Evolutionary conservation across 2,888 invertebrate species (phyloP).

Genomic region (Tiliacea aurago): DNA sequence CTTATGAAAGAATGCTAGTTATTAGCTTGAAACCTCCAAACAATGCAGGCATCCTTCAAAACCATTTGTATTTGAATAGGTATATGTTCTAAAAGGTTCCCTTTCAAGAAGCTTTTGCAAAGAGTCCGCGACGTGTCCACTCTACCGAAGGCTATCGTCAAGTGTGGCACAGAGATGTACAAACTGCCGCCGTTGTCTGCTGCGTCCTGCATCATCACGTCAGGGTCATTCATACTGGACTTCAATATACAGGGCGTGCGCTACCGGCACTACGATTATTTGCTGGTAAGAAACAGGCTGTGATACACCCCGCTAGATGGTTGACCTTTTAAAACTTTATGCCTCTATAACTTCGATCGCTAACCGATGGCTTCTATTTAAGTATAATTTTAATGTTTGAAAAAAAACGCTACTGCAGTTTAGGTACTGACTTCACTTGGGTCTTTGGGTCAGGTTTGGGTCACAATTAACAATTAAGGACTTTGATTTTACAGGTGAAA

Average conservation of each 20-base stretch:
- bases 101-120: conserved; percentile 84
- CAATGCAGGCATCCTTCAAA: neutral
- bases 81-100: conserved; percentile 75
- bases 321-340: too few relatives aligned
- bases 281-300: conserved; percentile 75
- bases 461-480: too few relatives aligned
- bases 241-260: conserved; percentile 88
- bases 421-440: too few relatives aligned
- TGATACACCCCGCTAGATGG: too few relatives aligned
- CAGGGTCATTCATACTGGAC: conserved; percentile 87
- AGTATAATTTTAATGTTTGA: too few relatives aligned
- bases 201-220: conserved; percentile 84
- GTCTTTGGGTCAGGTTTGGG: too few relatives aligned
- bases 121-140: conserved; percentile 79
- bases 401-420: too few relatives aligned
- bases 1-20: too few relatives aligned
- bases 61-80: neutral
- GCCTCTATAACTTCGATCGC: too few relatives aligned
- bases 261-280: conserved; percentile 83
- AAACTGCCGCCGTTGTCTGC: conserved; percentile 86
- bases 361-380: too few relatives aligned
- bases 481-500: too few relatives aligned
- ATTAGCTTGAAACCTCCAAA: neutral
- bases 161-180: conserved; percentile 86
- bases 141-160: conserved; percentile 86